Base-by-base conservation (phyloP, 35 echinoderm and acorn worm species). In the Acanthaster planci region DNA sequence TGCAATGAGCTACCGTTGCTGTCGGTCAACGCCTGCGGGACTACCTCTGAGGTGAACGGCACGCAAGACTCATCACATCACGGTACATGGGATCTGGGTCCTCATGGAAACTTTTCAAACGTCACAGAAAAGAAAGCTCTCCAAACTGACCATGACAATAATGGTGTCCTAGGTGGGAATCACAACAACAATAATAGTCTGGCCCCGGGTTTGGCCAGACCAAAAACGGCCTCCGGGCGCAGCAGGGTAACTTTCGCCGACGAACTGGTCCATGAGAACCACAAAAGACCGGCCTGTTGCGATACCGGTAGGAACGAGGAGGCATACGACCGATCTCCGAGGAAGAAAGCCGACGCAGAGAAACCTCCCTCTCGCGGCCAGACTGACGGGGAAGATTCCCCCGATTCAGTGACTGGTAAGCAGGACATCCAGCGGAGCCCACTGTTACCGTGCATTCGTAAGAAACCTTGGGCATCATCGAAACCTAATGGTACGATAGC, bases 401-500 rank as follows among this genome's bases (percentile, higher is more conserved):
- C 34, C 1, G 64, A 72, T 14, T 2, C 23, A 8, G 64, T 10
- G 8, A 31, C 10, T 7, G 26, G 64, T 21, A 72, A 35, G 23
- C 64, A 72, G 29, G 64, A 72, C 64, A 26, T 26, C 2, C 64
- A 72, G 8, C 22, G 64, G 64, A 72, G 64, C 34, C 64, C 64
- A 0, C 34, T 72, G 7, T 14, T 72, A 6, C 64, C 64, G 19
- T 72, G 64, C 34, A 72, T 72, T 30, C 64, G 64, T 8, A 72
- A 72, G 64, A 72, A 72, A 72, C 18, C 18, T 26, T 23, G 64
- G 64, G 42, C 42, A 4, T 36, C 64, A 14, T 31, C 64, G 0
- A 72, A 72, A 72, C 64, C 64, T 17, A 89, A 89, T 37, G 87
- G 87, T 5, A 81, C 54, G 5, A 89, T 89, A 26, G 82, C 72